Percentiles rank a stretch among this genome's conserved stretches.
Conservation (phyloP, 2,113 vertebrate genomes). For the Salvelinus fontinalis region DNA sequence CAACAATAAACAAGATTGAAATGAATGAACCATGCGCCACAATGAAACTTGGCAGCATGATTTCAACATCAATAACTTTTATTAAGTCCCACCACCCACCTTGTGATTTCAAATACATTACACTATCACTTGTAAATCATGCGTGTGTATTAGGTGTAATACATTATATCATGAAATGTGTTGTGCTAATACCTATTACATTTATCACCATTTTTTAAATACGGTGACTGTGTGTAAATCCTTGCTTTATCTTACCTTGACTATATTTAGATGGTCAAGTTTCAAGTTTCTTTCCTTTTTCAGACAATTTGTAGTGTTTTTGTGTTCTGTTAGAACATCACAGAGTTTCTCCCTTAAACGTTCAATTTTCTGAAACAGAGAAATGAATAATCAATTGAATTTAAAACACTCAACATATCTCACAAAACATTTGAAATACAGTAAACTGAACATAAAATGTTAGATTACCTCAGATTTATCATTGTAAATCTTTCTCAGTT, state of each 20-base stretch:
- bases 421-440: neutral
- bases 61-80: neutral
- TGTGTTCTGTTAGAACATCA: conserved; percentile 51
- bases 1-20: conserved; percentile 1
- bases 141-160: neutral
- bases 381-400: neutral
- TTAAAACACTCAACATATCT: neutral
- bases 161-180: too few relatives aligned
- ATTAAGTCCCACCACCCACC: neutral
- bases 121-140: neutral
- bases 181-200: too few relatives aligned
- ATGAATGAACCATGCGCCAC: neutral
- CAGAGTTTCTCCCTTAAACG: conserved; percentile 45
- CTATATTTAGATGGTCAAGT: conserved; percentile 45
- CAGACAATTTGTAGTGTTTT: conserved; percentile 54
- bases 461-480: conserved; percentile 47
- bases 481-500: conserved; percentile 36
- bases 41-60: neutral
- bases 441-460: neutral
- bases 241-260: conserved; percentile 49
- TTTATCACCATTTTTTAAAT: too few relatives aligned
- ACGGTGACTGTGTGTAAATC: too few relatives aligned
- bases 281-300: conserved; percentile 43
- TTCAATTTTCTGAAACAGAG: conserved; percentile 60
- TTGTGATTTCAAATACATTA: neutral